Evolutionary conservation across 2,113 vertebrate species (phyloP), one percentile per base, ranked within the genome.

Genomic region (Sialia sialis): DNA sequence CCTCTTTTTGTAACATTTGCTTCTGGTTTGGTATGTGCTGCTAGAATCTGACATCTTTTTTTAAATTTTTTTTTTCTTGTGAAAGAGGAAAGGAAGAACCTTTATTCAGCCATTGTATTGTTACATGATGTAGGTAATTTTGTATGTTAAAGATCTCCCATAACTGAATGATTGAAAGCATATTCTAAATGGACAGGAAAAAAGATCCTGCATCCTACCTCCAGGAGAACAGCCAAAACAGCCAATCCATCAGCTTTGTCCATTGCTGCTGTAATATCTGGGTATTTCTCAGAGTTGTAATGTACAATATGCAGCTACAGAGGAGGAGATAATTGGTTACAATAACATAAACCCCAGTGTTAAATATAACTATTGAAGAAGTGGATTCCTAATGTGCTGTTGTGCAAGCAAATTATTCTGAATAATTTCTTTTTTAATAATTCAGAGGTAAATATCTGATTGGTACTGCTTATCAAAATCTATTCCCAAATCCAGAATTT

Each of bases 281-380:
- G 92, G 48, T 99, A 99, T 88, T 98, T 98, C 77, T 99, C 99
- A 13, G 99, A 98, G 95, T 99, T 99, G 88, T 98, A 99, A 96
- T 99, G 99, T 27, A 99, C 99, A 30, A 99, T 94, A 46, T 99
- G 99, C 95, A 99, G 92, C 99, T 99, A 83, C 51, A 91, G 90
- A 75, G 63, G 43, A 86, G 80, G 26, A 97, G 34, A 95, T 62
- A n/a, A 0, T 13, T 13, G 22, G 39, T 72, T 73, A 79, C 17
- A 44, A 36, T 54, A 32, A 41, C 0, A 0, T 18, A 84, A 94
- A 90, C 14, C 8, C 8, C 1, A 2, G 15, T 54, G 56, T 72
- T 88, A 82, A 79, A 82, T 38, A 4, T 62, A 69, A 41, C 49
- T 84, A 30, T 55, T 91, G 62, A 77, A 89, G 68, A 64, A 77